Conservation (phyloP, 1,140 invertebrate species). For the Drosophila ercepeae region DNA sequence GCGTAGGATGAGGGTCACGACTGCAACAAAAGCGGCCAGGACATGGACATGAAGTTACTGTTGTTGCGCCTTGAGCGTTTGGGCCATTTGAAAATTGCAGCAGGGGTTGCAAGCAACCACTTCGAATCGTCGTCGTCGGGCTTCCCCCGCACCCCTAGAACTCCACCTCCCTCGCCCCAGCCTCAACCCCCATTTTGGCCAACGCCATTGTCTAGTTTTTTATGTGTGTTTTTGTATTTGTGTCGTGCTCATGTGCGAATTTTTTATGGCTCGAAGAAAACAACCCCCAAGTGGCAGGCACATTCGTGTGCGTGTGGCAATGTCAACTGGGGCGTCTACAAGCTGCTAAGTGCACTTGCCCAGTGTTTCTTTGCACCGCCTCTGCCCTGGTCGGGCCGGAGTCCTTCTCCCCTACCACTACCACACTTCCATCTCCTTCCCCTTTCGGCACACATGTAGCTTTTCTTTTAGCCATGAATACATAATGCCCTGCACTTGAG, state of each 20-base stretch:
- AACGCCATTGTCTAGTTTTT: conserved; percentile 61
- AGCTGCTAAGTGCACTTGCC: conserved; percentile 80
- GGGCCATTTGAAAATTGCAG: conserved; percentile 81
- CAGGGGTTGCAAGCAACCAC: conserved; percentile 56
- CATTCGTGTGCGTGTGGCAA: conserved; percentile 54
- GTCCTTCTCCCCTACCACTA: background rate
- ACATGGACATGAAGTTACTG: conserved; percentile 59
- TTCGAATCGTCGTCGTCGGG: conserved; percentile 30
- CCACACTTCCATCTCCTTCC: no score
- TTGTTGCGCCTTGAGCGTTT: conserved; percentile 74
- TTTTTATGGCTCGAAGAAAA: conserved; percentile 73
- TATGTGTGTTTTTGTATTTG: conserved; percentile 2
- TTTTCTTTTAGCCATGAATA: conserved; percentile 68
- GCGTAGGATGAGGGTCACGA: background rate
- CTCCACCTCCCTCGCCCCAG: background rate
- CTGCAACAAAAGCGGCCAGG: conserved; percentile 68
- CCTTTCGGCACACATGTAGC: conserved; percentile 5
- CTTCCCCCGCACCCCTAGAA: background rate
- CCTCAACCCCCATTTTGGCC: background rate
- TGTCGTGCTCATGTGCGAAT: conserved; percentile 71
- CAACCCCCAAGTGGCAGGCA: conserved; percentile 70
- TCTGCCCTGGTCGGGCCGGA: background rate
- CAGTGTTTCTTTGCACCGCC: conserved; percentile 54
- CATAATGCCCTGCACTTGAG: conserved; percentile 79
- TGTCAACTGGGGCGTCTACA: conserved; percentile 81